A percentile compares a stretch with the other conserved stretches of the same genome.
Conservation (phyloP, 2,888 invertebrate genomes). For the Drosophila prostipennis region DNA sequence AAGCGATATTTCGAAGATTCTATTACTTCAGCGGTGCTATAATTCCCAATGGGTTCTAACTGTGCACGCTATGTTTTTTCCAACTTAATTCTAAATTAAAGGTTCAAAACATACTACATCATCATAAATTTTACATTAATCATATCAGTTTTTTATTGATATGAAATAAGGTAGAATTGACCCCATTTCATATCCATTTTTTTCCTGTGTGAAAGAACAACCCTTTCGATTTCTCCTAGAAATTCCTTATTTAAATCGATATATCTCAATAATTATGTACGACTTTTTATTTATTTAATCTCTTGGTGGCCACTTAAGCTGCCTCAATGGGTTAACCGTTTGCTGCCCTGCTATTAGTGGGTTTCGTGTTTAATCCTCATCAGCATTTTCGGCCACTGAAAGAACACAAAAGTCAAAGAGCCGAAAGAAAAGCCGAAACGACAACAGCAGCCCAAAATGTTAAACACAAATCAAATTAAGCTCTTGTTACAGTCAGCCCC, state of each 20-base stretch:
- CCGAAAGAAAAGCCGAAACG: neutral
- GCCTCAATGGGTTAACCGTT: constrained; percentile 18
- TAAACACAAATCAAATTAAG: constrained; percentile 71
- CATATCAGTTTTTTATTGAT: too few species aligned
- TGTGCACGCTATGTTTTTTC: too few species aligned
- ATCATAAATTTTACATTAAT: too few species aligned
- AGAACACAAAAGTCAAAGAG: constrained; percentile 15
- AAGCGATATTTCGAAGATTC: too few species aligned
- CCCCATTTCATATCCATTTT: too few species aligned
- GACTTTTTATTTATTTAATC: neutral
- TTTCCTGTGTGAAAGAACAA: too few species aligned
- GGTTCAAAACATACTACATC: too few species aligned
- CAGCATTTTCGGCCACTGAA: constrained; percentile 45
- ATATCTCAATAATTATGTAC: neutral
- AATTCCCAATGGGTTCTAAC: neutral
- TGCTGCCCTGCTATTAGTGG: constrained; percentile 31
- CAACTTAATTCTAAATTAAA: too few species aligned
- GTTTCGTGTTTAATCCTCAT: constrained; percentile 66
- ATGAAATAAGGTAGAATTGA: too few species aligned
- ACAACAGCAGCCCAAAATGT: constrained; percentile 28
- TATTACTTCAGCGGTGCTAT: neutral
- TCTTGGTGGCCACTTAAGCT: constrained; percentile 1
- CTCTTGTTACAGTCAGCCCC: constrained; percentile 58
- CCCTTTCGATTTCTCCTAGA: too few species aligned
- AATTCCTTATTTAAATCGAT: neutral